Conservation (phyloP, 2,888 invertebrate species). For the Chymomyza amoena region DNA sequence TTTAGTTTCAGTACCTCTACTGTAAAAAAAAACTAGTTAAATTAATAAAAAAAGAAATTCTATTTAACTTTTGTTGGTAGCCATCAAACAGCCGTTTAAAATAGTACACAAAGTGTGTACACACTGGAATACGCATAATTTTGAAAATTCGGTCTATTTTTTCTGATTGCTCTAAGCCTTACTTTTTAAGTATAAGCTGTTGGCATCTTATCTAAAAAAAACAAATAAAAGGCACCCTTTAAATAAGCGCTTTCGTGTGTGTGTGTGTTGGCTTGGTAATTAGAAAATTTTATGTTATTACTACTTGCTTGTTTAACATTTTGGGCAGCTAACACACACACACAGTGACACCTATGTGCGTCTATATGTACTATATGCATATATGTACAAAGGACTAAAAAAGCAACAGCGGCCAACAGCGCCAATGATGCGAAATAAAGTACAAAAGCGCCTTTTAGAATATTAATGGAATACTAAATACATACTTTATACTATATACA, state of each 20-base stretch:
- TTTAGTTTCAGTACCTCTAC: no score
- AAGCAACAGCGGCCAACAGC: constrained; percentile 42
- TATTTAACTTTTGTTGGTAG: no score
- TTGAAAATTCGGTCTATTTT: no score
- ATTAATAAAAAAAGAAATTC: no score
- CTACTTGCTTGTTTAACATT: constrained; percentile 50
- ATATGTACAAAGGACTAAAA: constrained; percentile 29
- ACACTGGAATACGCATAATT: no score
- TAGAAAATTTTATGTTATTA: constrained; percentile 74
- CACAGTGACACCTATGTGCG: constrained; percentile 9
- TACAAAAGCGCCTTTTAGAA: constrained; percentile 74
- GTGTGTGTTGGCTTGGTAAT: constrained; percentile 58
- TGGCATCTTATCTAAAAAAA: no score
- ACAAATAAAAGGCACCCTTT: not conserved
- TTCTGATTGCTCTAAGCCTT: not conserved
- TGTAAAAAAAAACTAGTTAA: no score
- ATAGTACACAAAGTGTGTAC: no score
- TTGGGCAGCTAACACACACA: constrained; percentile 29
- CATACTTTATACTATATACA: constrained; percentile 14
- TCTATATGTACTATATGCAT: constrained; percentile 2
- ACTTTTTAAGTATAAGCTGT: no score
- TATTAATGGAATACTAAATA: constrained; percentile 76
- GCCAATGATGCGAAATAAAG: constrained; percentile 62
- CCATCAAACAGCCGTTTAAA: no score
- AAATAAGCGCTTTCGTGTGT: constrained; percentile 5